These are phyloP conservation scores for Blastobasis adustella DNA, from an alignment of 2,888 invertebrate species.

Conservation along the genomic window DNA sequence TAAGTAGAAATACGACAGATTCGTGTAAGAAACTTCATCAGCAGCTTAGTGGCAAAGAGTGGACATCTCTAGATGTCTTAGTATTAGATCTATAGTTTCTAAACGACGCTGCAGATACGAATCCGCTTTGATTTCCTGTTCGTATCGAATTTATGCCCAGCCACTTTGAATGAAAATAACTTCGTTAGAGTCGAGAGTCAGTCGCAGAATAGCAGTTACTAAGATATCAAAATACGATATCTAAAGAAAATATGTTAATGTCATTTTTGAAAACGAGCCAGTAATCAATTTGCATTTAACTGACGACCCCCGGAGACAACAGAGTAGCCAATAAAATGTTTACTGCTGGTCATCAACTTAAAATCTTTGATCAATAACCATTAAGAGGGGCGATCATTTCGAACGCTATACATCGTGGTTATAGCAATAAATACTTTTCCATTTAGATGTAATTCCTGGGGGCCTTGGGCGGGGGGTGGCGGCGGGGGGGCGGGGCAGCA, in stretches of 20 bases:
- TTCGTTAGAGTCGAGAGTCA: conserved; percentile 24
- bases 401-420: not conserved
- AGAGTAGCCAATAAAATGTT: not conserved
- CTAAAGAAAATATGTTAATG: too few species aligned
- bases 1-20: too few species aligned
- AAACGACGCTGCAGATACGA: conserved; percentile 28
- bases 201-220: not conserved
- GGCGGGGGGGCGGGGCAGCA: conserved; percentile 31
- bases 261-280: too few species aligned
- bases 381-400: not conserved
- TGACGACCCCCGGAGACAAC: not conserved
- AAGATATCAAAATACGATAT: too few species aligned
- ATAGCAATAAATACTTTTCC: conserved; percentile 1
- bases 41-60: too few species aligned
- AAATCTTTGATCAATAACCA: not conserved
- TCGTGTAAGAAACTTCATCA: too few species aligned
- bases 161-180: conserved; percentile 46
- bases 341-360: not conserved
- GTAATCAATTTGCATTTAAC: too few species aligned
- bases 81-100: too few species aligned
- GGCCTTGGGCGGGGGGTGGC: conserved; percentile 17
- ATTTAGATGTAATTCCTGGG: conserved; percentile 20
- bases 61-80: too few species aligned
- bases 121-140: conserved; percentile 36
- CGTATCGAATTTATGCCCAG: conserved; percentile 40